Percentiles rank a stretch among this genome's conserved stretches.
These are phyloP conservation scores for Gracilinanus agilis DNA, from an alignment of 2,113 vertebrate species.

Conservation along the genomic window DNA sequence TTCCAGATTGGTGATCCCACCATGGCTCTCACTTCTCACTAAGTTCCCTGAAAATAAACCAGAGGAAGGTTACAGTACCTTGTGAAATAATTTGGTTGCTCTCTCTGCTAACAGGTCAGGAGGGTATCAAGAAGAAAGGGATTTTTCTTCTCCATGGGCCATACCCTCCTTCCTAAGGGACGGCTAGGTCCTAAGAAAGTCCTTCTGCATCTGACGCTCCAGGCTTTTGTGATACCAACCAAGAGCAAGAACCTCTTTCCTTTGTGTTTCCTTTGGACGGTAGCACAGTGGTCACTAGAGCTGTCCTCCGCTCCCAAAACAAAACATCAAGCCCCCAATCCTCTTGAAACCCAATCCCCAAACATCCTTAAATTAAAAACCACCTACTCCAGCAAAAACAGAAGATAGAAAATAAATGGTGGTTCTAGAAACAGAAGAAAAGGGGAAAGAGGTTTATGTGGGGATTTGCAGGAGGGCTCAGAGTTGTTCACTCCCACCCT, in stretches of 20 bases:
- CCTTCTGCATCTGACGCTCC: conserved; percentile 56
- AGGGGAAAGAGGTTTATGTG: conserved; percentile 40
- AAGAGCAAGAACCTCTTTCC: neutral
- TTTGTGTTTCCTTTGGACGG: conserved; percentile 23
- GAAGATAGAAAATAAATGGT: neutral
- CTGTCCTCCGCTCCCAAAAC: conserved; percentile 39
- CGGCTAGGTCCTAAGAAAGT: conserved; percentile 23
- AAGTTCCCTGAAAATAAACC: conserved; percentile 14
- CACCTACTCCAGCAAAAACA: neutral
- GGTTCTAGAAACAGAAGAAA: conserved; percentile 36
- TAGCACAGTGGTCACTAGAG: neutral
- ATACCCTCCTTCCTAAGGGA: neutral
- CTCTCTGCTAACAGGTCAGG: conserved; percentile 30
- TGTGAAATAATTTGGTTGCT: conserved; percentile 1
- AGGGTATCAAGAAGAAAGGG: neutral
- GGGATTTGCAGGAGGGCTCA: conserved; percentile 54
- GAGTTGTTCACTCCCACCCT: conserved; percentile 72
- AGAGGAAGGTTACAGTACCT: neutral
- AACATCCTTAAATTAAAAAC: neutral
- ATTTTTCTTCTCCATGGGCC: conserved; percentile 10
- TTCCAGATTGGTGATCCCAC: neutral
- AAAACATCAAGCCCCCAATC: neutral
- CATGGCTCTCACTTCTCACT: neutral
- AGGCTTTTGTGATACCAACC: conserved; percentile 8
- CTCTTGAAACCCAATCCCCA: neutral